Conservation (phyloP, 2,797 vertebrate species). For the Lophotriccus pileatus region DNA sequence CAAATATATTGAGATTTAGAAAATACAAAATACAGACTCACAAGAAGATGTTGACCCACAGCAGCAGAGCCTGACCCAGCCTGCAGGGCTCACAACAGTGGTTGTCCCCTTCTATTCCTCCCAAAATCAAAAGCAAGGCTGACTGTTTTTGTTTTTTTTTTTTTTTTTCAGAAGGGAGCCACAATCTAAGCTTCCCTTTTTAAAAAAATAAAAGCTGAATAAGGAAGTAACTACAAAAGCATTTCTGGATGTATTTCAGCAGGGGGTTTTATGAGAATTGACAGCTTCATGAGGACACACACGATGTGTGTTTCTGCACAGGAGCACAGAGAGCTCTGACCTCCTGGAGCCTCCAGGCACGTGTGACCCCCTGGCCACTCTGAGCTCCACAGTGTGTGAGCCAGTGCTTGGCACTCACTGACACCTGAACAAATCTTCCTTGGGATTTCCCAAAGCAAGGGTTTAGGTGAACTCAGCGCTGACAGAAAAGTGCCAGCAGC, state of each 20-base stretch:
- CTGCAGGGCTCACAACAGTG: neutral
- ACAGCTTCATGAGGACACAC: neutral
- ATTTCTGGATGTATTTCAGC: neutral
- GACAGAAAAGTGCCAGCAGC: neutral
- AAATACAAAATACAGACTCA: neutral
- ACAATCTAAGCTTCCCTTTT: neutral
- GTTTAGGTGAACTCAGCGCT: neutral
- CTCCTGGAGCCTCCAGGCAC: neutral
- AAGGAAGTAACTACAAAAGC: neutral
- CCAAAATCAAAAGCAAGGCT: neutral
- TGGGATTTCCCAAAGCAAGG: neutral
- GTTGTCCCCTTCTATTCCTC: neutral
- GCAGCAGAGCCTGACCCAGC: neutral
- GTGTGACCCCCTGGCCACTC: neutral
- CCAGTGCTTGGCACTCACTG: neutral
- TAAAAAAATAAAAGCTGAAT: neutral
- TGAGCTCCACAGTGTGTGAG: neutral
- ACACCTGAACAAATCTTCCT: neutral
- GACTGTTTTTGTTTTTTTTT: neutral
- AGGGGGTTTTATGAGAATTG: neutral
- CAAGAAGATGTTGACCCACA: neutral
- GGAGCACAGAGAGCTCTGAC: neutral
- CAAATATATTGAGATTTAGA: neutral
- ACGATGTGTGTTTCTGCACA: too few relatives aligned
- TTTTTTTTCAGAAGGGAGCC: neutral